Evolutionary conservation across 2,888 invertebrate species (phyloP), one percentile per base, ranked within the genome.

Genomic region (Philaethria dido): DNA sequence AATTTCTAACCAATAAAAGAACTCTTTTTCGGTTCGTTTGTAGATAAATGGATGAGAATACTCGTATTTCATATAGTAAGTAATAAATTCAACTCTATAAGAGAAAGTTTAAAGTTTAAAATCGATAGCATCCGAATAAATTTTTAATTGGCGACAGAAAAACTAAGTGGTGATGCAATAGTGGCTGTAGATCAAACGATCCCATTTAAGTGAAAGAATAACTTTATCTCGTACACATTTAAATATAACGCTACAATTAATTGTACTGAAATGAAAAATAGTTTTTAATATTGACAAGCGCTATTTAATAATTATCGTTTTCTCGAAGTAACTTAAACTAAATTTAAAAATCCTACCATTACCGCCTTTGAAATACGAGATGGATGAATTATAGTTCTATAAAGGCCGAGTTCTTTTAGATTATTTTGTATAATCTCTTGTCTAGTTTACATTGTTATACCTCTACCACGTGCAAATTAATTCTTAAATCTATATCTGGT

Each of bases 81-180:
- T 50, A 39, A n/a, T 18, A 62, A 62, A 62, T 50, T 47, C 14
- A 47, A 45, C 63, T 52, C 52, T 63, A 60, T 36, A 6, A 0
- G 4, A 13, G n/a, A 22, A 16, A 18, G 6, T 1, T 48, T 63
- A 70, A 42, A 33, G 65, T 61, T 20, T n/a, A 44, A 36, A 22
- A 50, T 64, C 14, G 55, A 64, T 16, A 8, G 36, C 33, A 16
- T 48, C 9, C 13, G 18, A 11, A 2, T 11, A n/a, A 44, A 22
- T 11, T 50, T 57, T 62, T 69, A 67, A 69, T 69, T 67, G 64
- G 67, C 62, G 67, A 64, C 62, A 68, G 45, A 60, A 65, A 65
- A 70, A 60, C 52, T 62, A 60, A 57, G 57, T 25, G 57, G 29
- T 63, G 63, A 68, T n/a, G 62, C 65, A 54, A 65, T 44, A 29